Percentiles rank a stretch among this genome's conserved stretches.
These are phyloP conservation scores for Ahaetulla prasina DNA, from an alignment of 2,113 vertebrate species.

Conservation along the genomic window DNA sequence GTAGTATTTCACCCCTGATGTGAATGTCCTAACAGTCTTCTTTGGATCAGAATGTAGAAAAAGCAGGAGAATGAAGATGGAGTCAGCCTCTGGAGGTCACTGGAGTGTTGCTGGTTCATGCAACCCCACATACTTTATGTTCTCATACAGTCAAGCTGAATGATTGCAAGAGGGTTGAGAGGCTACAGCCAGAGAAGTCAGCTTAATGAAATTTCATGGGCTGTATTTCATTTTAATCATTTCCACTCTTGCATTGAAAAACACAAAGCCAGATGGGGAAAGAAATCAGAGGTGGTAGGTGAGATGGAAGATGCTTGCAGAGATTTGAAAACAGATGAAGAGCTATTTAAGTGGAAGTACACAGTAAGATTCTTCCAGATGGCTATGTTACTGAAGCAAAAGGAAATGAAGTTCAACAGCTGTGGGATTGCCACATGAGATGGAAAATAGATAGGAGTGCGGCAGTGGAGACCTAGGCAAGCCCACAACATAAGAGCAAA, in stretches of 20 bases:
- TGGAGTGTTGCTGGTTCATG: neutral
- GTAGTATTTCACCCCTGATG: no score
- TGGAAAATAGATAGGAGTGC: neutral
- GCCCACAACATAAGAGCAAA: neutral
- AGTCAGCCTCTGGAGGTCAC: neutral
- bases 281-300: constrained; percentile 10
- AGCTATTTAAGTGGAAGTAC: constrained; percentile 30
- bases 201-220: neutral
- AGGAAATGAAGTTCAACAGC: constrained; percentile 1
- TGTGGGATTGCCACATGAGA: constrained; percentile 29
- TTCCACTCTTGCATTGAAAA: neutral
- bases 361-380: constrained; percentile 17
- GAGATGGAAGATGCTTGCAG: constrained; percentile 4
- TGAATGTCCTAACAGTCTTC: neutral
- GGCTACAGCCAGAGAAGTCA: neutral
- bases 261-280: constrained; percentile 7
- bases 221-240: constrained; percentile 7
- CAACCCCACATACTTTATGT: neutral
- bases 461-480: neutral
- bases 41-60: neutral
- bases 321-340: constrained; percentile 31
- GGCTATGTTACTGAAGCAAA: constrained; percentile 3
- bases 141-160: neutral
- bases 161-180: neutral
- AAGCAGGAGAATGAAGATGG: neutral